Evolutionary conservation across 2,113 vertebrate genomes (phyloP), one percentile per base, ranked within the genome.

Genomic region (Lophotis ruficrista): DNA sequence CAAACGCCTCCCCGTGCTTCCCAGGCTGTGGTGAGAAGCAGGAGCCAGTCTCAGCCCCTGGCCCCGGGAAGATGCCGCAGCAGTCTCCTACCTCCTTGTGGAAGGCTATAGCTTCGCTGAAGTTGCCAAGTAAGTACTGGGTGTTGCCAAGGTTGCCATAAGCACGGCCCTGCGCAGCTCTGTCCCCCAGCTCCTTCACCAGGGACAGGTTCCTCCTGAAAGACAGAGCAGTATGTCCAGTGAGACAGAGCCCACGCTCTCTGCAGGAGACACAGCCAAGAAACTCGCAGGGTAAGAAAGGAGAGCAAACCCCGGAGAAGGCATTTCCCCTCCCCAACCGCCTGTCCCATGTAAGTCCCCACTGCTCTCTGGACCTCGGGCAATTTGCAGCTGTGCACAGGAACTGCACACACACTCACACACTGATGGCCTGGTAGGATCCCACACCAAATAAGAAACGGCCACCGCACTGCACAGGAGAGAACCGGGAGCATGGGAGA

Each of bases 81-180:
- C 3, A 1, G 31, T 9, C 31, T 41, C 95, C 98, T 96, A 99
- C 99, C 99, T 99, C 99, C 83, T 99, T 98, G 95, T 99, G 99
- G 96, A 99, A 99, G 95, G 98, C 97, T 4, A 99, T 98, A 10
- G 99, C 99, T 93, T 99, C 99, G 0, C 97, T 97, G 96, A 99
- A 99, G 97, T 99, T 99, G 72, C 99, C 99, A 41, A 99, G 98
- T 38, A 99, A 89, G 89, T 99, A 99, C 90, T 99, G 99, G 22
- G 99, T 99, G 97, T 99, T 99, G 65, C 99, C 99, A 2, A 99
- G 98, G 97, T 99, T 99, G 87, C 99, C 99, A 0, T 98, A 99
- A 16, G 99, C 99, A 57, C 99, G 98, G 65, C 99, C 99, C 97
- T 99, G 99, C 0, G 99, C 99, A 0, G 99, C 99, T 83, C 99